Conservation (phyloP, 2,113 vertebrate genomes). For the Prinia subflava region DNA sequence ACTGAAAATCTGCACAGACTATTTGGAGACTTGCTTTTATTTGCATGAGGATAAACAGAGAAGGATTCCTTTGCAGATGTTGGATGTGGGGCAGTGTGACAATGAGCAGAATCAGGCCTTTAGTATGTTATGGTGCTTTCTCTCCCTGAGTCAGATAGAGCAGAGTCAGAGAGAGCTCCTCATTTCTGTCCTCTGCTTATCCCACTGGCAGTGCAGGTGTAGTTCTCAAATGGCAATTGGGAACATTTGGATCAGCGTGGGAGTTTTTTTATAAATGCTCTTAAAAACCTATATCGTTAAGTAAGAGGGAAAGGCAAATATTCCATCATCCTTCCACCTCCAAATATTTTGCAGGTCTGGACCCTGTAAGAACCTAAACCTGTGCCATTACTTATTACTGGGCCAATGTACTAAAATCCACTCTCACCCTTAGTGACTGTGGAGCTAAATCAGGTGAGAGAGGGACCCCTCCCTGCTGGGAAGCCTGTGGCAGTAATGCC, state of each 20-base stretch:
- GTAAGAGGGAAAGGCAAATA: not conserved
- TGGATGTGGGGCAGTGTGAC: not conserved
- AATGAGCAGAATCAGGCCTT: not conserved
- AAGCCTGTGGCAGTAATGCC: not conserved
- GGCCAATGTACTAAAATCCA: not conserved
- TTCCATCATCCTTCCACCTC: rapidly evolving
- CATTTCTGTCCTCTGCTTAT: not conserved
- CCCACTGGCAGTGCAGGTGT: not conserved
- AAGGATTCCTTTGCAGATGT: not conserved
- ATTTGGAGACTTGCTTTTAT: not conserved
- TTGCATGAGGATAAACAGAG: not conserved
- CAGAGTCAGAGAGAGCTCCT: not conserved
- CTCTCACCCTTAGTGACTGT: not conserved
- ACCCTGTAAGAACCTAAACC: not conserved
- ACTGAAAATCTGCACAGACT: not conserved
- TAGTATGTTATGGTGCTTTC: not conserved
- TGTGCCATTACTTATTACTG: not conserved
- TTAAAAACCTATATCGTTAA: not conserved
- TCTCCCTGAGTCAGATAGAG: not conserved
- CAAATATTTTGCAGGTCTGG: not conserved
- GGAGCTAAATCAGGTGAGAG: not conserved
- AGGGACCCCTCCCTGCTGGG: not conserved
- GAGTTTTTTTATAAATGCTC: not conserved
- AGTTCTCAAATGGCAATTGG: not conserved
- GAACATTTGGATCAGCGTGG: not conserved